These are phyloP conservation scores for Solen grandis DNA, from an alignment of 1,140 invertebrate species.

Conservation along the genomic window DNA sequence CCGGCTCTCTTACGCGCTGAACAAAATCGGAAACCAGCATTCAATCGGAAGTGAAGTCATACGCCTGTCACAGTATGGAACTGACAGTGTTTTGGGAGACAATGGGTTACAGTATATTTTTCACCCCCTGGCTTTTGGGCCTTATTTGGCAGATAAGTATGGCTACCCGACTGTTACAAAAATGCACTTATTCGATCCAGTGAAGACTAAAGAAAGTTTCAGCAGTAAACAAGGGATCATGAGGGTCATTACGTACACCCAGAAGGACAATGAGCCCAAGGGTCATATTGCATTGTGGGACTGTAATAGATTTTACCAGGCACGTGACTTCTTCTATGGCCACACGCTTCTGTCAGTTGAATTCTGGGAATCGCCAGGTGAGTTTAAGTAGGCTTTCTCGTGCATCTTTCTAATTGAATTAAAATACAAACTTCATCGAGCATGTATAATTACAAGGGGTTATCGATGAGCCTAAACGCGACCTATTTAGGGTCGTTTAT, in stretches of 20 bases:
- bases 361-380: constrained; percentile 80
- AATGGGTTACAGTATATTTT: constrained; percentile 76
- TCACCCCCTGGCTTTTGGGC: constrained; percentile 77
- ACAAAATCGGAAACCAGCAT: constrained; percentile 73
- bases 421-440: too few relatives aligned
- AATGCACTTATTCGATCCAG: constrained; percentile 69
- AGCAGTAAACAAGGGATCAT: constrained; percentile 76
- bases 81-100: constrained; percentile 70
- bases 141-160: constrained; percentile 78
- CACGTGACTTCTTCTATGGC: constrained; percentile 73
- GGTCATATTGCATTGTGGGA: constrained; percentile 79
- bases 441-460: too few relatives aligned
- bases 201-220: constrained; percentile 73
- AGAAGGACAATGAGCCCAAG: constrained; percentile 70
- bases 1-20: constrained; percentile 74
- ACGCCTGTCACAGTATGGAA: constrained; percentile 72
- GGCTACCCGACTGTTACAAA: constrained; percentile 76
- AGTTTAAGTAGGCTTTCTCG: constrained; percentile 7
- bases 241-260: constrained; percentile 75
- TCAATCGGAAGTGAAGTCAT: constrained; percentile 72
- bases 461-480: too few relatives aligned
- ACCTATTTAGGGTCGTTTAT: too few relatives aligned
- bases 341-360: constrained; percentile 76
- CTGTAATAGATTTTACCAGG: constrained; percentile 76
- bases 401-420: too few relatives aligned